phyloP scores from a whole-genome alignment of 2,797 vertebrate genomes.

The Psittacula derbiana region DNA sequence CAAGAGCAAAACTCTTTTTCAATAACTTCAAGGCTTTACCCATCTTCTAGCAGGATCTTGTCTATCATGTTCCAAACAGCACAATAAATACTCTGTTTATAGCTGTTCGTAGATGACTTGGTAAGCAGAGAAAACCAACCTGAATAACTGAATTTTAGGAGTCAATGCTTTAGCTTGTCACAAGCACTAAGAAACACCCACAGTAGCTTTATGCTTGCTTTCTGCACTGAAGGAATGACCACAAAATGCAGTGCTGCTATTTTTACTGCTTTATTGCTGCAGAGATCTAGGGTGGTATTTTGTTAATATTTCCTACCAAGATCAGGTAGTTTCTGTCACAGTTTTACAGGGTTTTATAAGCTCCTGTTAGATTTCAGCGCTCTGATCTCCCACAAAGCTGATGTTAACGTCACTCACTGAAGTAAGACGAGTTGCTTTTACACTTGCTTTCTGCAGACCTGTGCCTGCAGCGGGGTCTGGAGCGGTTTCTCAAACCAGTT shows the following conservation, averaged over 20 bases:
- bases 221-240: not conserved
- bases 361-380: not conserved
- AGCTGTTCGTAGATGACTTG: not conserved
- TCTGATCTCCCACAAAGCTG: not conserved
- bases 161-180: not conserved
- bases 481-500: slow-evolving; percentile 46
- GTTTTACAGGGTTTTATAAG: not conserved
- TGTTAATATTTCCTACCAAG: not conserved
- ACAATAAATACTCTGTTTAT: not conserved
- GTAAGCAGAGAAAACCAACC: not conserved
- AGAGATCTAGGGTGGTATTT: not conserved
- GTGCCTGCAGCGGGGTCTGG: not conserved
- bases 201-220: not conserved
- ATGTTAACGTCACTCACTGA: accelerated
- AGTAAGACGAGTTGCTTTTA: not conserved
- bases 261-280: not conserved
- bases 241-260: not conserved
- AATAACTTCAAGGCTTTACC: not conserved
- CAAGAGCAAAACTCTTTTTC: not conserved
- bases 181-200: not conserved
- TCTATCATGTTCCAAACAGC: not conserved
- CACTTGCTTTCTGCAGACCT: not conserved
- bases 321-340: not conserved
- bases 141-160: not conserved
- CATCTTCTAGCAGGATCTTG: not conserved